Conservation (phyloP, 1,140 invertebrate species). For the Diorhabda elongata region DNA sequence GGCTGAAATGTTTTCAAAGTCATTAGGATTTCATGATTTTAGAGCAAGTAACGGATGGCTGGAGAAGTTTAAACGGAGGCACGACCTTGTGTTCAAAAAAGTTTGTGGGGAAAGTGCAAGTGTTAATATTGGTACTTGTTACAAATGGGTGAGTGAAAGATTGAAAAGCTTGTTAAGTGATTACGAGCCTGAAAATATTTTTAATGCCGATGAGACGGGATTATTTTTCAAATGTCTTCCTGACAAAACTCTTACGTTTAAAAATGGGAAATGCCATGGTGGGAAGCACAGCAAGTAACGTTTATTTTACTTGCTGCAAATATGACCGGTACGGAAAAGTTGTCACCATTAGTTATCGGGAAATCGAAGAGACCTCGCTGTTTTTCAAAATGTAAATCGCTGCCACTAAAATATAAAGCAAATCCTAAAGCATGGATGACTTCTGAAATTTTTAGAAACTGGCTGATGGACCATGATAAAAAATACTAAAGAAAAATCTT, state of each 20-base stretch:
- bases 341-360: constrained; percentile 49
- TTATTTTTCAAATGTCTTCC: constrained; percentile 46
- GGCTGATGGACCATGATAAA: not conserved
- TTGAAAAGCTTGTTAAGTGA: constrained; percentile 25
- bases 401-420: constrained; percentile 38
- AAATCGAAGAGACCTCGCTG: constrained; percentile 49
- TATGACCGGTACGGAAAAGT: constrained; percentile 48
- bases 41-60: constrained; percentile 23
- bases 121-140: too few relatives aligned
- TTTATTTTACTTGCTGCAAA: constrained; percentile 47
- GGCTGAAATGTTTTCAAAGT: constrained; percentile 15
- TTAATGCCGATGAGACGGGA: constrained; percentile 48
- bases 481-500: constrained; percentile 39
- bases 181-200: constrained; percentile 41
- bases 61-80: constrained; percentile 28
- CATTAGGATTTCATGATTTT: constrained; percentile 18
- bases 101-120: constrained; percentile 10
- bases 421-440: constrained; percentile 50
- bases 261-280: constrained; percentile 39
- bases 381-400: constrained; percentile 42
- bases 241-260: constrained; percentile 38
- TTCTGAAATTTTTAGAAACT: constrained; percentile 24
- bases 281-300: constrained; percentile 46
- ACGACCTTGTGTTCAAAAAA: constrained; percentile 22
- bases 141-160: too few relatives aligned